Base-by-base conservation (phyloP, 1,140 invertebrate species). In the Trypoxylus dichotomus region DNA sequence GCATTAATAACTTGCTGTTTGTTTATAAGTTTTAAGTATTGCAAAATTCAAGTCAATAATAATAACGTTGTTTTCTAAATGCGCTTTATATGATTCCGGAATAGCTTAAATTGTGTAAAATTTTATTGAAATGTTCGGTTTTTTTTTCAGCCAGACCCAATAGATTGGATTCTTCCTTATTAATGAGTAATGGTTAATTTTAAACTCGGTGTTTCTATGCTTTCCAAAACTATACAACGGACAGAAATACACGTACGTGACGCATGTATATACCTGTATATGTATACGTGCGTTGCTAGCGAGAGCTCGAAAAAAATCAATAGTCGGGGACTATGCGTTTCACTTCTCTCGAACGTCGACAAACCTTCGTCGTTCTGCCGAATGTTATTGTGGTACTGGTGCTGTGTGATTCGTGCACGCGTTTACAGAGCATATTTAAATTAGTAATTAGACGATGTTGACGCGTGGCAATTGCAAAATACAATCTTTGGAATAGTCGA, bases 241-340 rank as follows among this genome's bases (percentile, higher is more conserved):
- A 37, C 47, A n/a, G 47, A 58, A 58, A 58, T 19, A 21, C 47
- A 58, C 47, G 32, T 37, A 37, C 32, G 32, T 37, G 21, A 58
- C 47, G 47, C 21, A 21, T 13, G 47, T n/a, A 58, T 58, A 58
- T 58, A 58, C 47, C 47, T n/a, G 47, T 58, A 58, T 13, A 58
- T 21, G 47, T 58, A 58, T 58, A 21, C n/a, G n/a, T 63, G 21
- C n/a, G 60, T 63, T 27, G 21, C 21, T 63, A 63, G 21, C 60
- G 19, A 63, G 21, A 27, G 21, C 60, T 8, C 47, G 47, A 63
- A 63, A 63, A 63, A 63, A 63, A 63, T 63, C 60, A 63, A 63
- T 63, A 63, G 60, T 13, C 13, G 13, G 21, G 21, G 60, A n/a
- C 60, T 27, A 27, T 19, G 13, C 60, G 60, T 24, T 63, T 63